These are phyloP conservation scores for Pammene aurita DNA, from an alignment of 2,888 invertebrate species.

Conservation along the genomic window DNA sequence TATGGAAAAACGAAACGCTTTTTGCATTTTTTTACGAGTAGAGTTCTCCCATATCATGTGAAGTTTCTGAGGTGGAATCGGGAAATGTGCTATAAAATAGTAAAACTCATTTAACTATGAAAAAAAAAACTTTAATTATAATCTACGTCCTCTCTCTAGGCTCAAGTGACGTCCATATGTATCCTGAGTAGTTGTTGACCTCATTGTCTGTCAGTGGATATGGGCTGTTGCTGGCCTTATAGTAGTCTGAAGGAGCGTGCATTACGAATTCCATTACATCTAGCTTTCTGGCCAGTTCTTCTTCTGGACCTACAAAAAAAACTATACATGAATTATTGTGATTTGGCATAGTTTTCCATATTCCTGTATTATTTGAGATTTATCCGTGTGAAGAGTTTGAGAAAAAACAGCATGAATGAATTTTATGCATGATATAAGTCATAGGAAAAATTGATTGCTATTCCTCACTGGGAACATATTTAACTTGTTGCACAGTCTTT, in stretches of 20 bases:
- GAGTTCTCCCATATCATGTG: too few species aligned
- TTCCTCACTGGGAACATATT: too few species aligned
- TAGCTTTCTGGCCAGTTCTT: conserved; percentile 92
- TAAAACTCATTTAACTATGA: conserved; percentile 36
- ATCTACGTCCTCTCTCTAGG: conserved; percentile 66
- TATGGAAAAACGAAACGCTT: too few species aligned
- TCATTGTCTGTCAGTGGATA: conserved; percentile 85
- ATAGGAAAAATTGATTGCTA: too few species aligned
- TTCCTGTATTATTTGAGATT: not conserved
- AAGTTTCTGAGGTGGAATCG: too few species aligned
- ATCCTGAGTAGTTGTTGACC: conserved; percentile 80
- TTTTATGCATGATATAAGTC: too few species aligned
- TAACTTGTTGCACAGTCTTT: too few species aligned
- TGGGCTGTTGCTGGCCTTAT: conserved; percentile 88
- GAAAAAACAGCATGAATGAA: too few species aligned
- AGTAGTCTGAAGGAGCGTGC: conserved; percentile 97
- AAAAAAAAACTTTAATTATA: conserved; percentile 33
- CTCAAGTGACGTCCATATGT: conserved; percentile 86
- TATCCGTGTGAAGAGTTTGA: too few species aligned
- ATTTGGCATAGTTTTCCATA: not conserved
- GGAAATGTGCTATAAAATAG: not conserved
- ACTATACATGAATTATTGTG: not conserved
- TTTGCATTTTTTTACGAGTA: too few species aligned
- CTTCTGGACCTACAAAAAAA: conserved; percentile 89
- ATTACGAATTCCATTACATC: conserved; percentile 96